Base-by-base conservation (phyloP, 2,113 vertebrate species). In the Phodopus roborovskii region DNA sequence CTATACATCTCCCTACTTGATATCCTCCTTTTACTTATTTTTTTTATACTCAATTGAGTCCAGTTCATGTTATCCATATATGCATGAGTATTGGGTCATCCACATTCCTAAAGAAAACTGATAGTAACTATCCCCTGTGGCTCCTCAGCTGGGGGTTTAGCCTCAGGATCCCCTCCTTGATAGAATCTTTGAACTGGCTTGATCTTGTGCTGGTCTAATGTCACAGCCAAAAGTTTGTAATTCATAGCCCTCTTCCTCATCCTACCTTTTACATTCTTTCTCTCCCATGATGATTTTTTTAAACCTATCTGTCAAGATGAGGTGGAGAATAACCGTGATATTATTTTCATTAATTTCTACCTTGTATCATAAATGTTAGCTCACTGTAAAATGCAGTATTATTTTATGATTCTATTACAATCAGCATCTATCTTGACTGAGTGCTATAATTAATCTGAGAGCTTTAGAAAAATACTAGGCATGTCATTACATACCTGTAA, bases 301-400 rank as follows among this genome's bases (percentile, higher is more conserved):
- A 56, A 92, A 30, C 19, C 39, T 92, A 26, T 7, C 79, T 94
- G 28, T 36, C 74, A 87, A 45, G 33, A 6, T 39, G 0, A 9
- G 4, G 3, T 7, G 0, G 39, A 36, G 24, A 70, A 5, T 79
- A 16, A 12, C 22, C 82, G 11, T 30, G 22, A 75, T 36, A 66
- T 77, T 42, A 24, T 56, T 92, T 94, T 90, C 12, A 36, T 88
- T 86, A 86, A 71, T 94, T 87, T 48, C 62, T 26, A 45, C 9
- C n/a, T 22, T 92, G 39, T 56, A 53, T 56, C 70, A 79, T 50
- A 95, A 74, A 68, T 17, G 58, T n/a, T 42, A 91, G n/a, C 48
- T 88, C 62, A 53, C 7, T 60, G 11, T 64, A 71, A 94, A 77
- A 58, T 83, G 39, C 9, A 90, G 53, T 73, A 60, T 60, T 60